These are phyloP conservation scores for Halichondria panicea DNA, from an alignment of 37 sponge, comb jelly and placozoan species.

Conservation along the genomic window DNA sequence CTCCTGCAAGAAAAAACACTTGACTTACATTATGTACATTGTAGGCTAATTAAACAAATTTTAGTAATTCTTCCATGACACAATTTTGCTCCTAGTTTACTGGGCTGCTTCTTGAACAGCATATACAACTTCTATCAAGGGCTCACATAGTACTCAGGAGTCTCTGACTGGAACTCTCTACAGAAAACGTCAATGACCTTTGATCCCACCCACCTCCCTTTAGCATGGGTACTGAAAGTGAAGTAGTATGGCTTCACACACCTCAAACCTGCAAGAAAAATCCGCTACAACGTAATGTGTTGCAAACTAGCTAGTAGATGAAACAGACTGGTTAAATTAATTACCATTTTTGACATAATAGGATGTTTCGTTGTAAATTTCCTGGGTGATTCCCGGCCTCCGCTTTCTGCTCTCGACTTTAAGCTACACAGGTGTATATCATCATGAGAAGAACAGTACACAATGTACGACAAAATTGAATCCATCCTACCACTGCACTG, in stretches of 20 bases:
- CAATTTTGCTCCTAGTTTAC: no score
- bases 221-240: conserved; percentile 77
- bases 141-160: conserved; percentile 83
- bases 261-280: conserved; percentile 68
- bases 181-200: conserved; percentile 80
- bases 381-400: conserved; percentile 50
- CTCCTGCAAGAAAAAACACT: conserved; percentile 49
- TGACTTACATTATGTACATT: no score
- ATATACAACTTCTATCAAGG: no score
- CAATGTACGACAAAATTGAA: no score
- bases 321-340: background rate
- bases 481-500: no score
- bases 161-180: conserved; percentile 82
- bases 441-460: no score
- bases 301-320: background rate
- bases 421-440: background rate
- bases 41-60: no score
- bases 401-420: conserved; percentile 26
- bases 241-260: conserved; percentile 83
- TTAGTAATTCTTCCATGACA: no score
- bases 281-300: background rate
- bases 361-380: conserved; percentile 64
- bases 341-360: conserved; percentile 78
- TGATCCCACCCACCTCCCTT: conserved; percentile 86
- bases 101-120: no score